Evolutionary conservation across 2,888 invertebrate species (phyloP).

Genomic region (Stegophylla sp.): DNA sequence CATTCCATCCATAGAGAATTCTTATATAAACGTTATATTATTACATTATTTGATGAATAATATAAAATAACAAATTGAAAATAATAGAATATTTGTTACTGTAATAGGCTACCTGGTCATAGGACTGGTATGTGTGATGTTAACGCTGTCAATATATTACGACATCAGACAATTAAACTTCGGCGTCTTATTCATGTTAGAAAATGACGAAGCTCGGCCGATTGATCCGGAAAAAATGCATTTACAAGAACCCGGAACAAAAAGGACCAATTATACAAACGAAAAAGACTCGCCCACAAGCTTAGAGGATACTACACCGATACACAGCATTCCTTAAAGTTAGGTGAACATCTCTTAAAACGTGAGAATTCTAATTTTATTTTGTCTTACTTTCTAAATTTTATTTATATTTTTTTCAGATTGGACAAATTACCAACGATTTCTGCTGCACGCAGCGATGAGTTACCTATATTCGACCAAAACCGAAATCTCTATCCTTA

Average conservation of each 20-base stretch:
- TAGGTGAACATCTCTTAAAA: background rate
- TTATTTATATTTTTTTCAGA: background rate
- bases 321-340: constrained; percentile 67
- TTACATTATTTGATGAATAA: no score
- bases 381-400: background rate
- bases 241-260: constrained; percentile 68
- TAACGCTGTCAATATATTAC: constrained; percentile 83
- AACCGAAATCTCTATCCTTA: constrained; percentile 35
- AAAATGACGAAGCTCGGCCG: constrained; percentile 67
- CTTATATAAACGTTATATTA: no score
- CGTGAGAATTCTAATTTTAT: background rate
- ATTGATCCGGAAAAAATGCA: constrained; percentile 75
- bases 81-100: no score
- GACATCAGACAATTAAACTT: constrained; percentile 88
- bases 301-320: constrained; percentile 74
- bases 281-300: constrained; percentile 67
- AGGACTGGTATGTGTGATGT: constrained; percentile 84
- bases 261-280: constrained; percentile 66
- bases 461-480: constrained; percentile 46
- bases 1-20: no score
- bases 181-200: constrained; percentile 77
- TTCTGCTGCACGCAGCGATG: constrained; percentile 34
- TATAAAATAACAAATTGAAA: no score
- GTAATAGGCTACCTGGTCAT: constrained; percentile 76
- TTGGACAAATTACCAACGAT: constrained; percentile 14